Percentiles rank a stretch among this genome's conserved stretches.
Evolutionary conservation across 2,888 invertebrate species (phyloP).

Genomic region (Xylocampa areola): DNA sequence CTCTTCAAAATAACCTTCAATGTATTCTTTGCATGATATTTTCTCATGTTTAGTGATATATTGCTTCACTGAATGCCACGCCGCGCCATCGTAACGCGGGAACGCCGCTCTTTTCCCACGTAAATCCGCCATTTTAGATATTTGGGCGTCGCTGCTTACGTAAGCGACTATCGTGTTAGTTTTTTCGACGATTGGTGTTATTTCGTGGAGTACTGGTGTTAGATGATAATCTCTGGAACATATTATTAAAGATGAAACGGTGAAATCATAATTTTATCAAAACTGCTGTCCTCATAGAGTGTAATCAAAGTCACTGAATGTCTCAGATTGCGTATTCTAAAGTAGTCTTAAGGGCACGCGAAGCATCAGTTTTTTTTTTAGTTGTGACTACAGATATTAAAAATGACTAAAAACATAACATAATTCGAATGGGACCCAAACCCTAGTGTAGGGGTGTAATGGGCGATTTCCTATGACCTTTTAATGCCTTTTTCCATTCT

Average conservation of each 20-base stretch:
- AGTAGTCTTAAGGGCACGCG: too few species aligned
- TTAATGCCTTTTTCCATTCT: too few species aligned
- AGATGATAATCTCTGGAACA: conserved; percentile 87
- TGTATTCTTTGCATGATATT: conserved; percentile 78
- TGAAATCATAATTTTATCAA: not conserved
- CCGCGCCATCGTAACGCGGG: conserved; percentile 93
- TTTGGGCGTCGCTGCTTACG: conserved; percentile 89
- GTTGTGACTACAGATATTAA: too few species aligned
- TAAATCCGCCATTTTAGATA: conserved; percentile 91
- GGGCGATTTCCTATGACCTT: too few species aligned
- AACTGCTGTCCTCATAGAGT: not conserved
- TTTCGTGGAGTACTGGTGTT: conserved; percentile 90
- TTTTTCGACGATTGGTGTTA: conserved; percentile 89
- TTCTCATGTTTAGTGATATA: conserved; percentile 77
- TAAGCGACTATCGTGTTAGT: conserved; percentile 92
- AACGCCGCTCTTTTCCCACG: conserved; percentile 94
- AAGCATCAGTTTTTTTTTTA: too few species aligned
- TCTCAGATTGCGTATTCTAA: too few species aligned
- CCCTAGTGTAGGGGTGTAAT: too few species aligned
- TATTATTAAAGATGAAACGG: not conserved
- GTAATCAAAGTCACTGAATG: too few species aligned
- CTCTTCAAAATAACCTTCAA: conserved; percentile 91
- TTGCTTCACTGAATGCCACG: conserved; percentile 90
- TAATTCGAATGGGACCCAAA: too few species aligned
- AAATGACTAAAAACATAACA: too few species aligned